Evolutionary conservation across 1,140 invertebrate genomes (phyloP).

Genomic region (Archegozetes longisetosus): DNA sequence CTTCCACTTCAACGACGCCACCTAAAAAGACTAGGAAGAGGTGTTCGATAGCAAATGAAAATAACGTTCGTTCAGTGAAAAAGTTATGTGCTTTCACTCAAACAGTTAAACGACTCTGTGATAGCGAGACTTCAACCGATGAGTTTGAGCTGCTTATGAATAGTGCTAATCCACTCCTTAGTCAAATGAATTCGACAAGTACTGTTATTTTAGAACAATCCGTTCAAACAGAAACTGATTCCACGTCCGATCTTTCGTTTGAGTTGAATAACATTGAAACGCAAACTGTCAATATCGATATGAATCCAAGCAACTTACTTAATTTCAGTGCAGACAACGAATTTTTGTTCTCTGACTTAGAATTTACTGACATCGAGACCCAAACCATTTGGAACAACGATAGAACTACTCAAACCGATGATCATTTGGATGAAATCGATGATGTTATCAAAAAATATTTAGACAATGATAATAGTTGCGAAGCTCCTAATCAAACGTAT

Average conservation of each 20-base stretch:
- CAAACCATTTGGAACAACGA: constrained; percentile 17
- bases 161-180: neutral
- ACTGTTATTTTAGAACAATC: neutral
- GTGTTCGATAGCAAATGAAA: neutral
- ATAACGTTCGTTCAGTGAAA: too few species aligned
- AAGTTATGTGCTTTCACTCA: constrained; percentile 2
- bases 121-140: too few species aligned
- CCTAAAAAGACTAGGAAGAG: neutral
- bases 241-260: neutral
- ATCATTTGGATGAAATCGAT: neutral
- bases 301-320: neutral
- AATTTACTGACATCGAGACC: constrained; percentile 15
- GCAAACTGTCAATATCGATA: neutral
- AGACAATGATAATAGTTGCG: neutral
- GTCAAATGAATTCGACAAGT: neutral
- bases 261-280: constrained; percentile 3
- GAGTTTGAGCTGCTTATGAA: too few species aligned
- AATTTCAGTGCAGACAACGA: neutral
- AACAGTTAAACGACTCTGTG: neutral
- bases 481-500: neutral
- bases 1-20: neutral
- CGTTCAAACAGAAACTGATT: neutral
- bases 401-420: constrained; percentile 15
- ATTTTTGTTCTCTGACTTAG: constrained; percentile 5
- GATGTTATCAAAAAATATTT: neutral